Base-by-base conservation (phyloP, 2,113 vertebrate species). In the Corapipo altera region DNA sequence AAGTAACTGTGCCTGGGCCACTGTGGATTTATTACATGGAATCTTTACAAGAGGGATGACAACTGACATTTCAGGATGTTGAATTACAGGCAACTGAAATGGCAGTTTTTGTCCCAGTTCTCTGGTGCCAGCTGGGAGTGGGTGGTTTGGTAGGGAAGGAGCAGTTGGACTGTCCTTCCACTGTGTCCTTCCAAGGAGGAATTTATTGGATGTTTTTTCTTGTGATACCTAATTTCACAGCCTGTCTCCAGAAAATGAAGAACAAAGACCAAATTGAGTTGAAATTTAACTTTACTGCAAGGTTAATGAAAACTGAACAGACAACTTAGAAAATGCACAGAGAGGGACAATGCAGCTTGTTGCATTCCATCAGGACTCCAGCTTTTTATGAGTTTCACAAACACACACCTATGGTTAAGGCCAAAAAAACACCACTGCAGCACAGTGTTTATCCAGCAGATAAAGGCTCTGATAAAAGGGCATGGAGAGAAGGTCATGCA, bases 231-330 rank as follows among this genome's bases (percentile, higher is more conserved):
- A 11, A 52, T 79, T 72, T 72, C 44, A 55, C 52, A 72, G 49
- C 35, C 44, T 88, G 11, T 57, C 85, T 39, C 52, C 69, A 69
- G 46, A 67, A 69, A 81, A 93, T 67, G 49, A 89, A 85, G 48
- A 88, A 48, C 3, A 0, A 57, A 43, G 22, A 24, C 23, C 32
- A 54, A 33, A 15, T 6, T 20, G 65, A 76, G 19, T 54, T 93
- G 9, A 70, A 71, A 28, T 16, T n/a, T 5, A 46, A 83, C 75
- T 97, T 96, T 88, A 96, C 88, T 92, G 41, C 5, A 44, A 88
- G 80, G 77, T 86, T 52, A 94, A 84, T 54, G 74, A 46, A 76
- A 93, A 75, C 15, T n/a, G 27, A 46, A 48, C 51, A n/a, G 41
- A 0, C 15, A 49, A 15, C 9, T 58, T 37, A 35, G 13, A 43